Conservation (phyloP, 2,113 vertebrate genomes). For the Oreochromis spilurus region DNA sequence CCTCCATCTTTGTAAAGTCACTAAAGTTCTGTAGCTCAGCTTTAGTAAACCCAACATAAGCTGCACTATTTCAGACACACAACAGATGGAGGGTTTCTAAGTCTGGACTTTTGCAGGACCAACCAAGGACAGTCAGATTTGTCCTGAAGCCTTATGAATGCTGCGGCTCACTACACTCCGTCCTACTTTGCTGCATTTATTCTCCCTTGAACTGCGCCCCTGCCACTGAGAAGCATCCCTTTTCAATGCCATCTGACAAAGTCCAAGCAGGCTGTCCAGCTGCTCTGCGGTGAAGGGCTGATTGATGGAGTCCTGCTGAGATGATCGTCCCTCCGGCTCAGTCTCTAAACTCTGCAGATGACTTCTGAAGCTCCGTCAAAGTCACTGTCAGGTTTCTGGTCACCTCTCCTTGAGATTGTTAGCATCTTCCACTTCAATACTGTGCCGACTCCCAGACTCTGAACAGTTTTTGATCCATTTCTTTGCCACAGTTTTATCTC, state of each 20-base stretch:
- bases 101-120: accelerated
- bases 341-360: background rate
- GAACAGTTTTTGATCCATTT: background rate
- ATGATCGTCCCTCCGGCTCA: accelerated
- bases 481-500: background rate
- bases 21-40: background rate
- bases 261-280: background rate
- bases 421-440: background rate
- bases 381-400: background rate
- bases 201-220: background rate
- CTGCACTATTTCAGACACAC: background rate
- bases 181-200: background rate
- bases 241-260: background rate
- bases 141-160: background rate
- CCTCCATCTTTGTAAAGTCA: background rate
- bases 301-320: background rate
- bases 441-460: background rate
- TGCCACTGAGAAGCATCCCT: background rate
- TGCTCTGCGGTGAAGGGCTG: background rate
- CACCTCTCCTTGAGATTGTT: background rate
- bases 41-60: background rate
- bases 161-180: background rate
- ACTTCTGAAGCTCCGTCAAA: background rate
- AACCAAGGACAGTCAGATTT: background rate
- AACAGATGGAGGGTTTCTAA: accelerated